Evolutionary conservation across 1,140 invertebrate species (phyloP), one percentile per base, ranked within the genome.

Genomic region (Asobara japonica): DNA sequence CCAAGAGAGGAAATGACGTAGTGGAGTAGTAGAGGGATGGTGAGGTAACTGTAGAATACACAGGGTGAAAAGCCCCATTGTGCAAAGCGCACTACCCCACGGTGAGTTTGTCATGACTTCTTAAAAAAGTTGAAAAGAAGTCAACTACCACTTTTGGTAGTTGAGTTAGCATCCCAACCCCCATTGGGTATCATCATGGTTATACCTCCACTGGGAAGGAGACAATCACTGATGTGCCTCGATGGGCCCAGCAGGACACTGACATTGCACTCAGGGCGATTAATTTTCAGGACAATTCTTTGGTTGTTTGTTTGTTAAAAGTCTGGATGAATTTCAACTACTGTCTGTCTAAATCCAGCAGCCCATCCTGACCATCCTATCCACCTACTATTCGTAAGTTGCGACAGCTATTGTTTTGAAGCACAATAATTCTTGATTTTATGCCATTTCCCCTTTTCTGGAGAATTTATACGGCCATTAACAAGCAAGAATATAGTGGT

Each of bases 21-120:
- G 45, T 45, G 27, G 33, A 33, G 48, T 16, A 36, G 31, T 33
- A 38, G 10, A 51, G 62, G 33, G 38, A n/a, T n/a, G n/a, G n/a
- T 71, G 60, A 60, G 61, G 48, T 67, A 56, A 73, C 69, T 30
- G 64, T 62, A 60, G 72, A 62, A 73, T 69, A 65, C 25, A 64
- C 38, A 69, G 75, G 61, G 72, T 72, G 71, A 79, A 74, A 75
- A 78, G 74, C 77, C n/a, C 62, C 79, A 79, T 80, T 80, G 77
- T 80, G 75, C 68, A 66, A 77, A 51, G 38, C 30, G 60, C n/a
- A 56, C 65, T 18, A 56, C 74, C 72, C n/a, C 74, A 64, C 69
- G 30, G 16, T 67, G 67, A 77, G 75, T 80, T 77, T 76, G 74
- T 73, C 74, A 71, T 72, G 71, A 74, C 67, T 75, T 78, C 74